These are phyloP conservation scores for Acipenser transmontanus DNA, from an alignment of 2,797 vertebrate genomes.

Conservation along the genomic window DNA sequence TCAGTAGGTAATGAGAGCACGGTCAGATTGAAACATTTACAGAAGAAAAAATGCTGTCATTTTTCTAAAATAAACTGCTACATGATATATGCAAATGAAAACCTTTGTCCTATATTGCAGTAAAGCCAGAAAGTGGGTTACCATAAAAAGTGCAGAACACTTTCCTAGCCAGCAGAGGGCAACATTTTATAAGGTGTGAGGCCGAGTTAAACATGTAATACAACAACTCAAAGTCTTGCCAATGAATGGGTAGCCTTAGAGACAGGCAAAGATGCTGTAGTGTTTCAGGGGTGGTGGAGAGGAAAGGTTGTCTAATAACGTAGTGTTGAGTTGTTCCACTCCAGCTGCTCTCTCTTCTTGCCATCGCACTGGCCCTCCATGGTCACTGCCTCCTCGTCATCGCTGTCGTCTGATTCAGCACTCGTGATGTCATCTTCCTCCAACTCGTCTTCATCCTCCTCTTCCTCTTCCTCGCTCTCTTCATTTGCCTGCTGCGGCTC, in stretches of 20 bases:
- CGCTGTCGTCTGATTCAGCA: slow-evolving; percentile 82
- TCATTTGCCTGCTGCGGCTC: slow-evolving; percentile 63
- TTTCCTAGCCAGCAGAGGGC: slow-evolving; percentile 52
- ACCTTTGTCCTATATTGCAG: background rate
- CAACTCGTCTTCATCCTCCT: slow-evolving; percentile 55
- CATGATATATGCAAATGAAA: background rate
- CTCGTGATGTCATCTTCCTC: slow-evolving; percentile 80
- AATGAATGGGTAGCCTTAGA: slow-evolving; percentile 48
- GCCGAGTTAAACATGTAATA: background rate
- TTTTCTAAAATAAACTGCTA: background rate
- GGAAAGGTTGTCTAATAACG: slow-evolving; percentile 57
- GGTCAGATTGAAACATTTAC: no score
- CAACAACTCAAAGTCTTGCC: slow-evolving; percentile 48
- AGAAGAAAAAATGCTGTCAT: no score
- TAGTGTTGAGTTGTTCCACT: slow-evolving; percentile 80
- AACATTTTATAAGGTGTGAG: slow-evolving; percentile 32
- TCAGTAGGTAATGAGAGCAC: no score
- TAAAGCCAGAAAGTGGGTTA: no score
- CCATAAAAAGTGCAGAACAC: slow-evolving; percentile 21
- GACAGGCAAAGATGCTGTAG: slow-evolving; percentile 44
- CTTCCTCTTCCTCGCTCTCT: slow-evolving; percentile 74
- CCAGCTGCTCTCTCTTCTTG: slow-evolving; percentile 70
- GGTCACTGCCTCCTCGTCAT: slow-evolving; percentile 68
- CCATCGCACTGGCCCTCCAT: slow-evolving; percentile 58
- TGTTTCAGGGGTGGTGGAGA: slow-evolving; percentile 44